Conservation (phyloP, 2,797 vertebrate species). For the Ceryle rudis region DNA sequence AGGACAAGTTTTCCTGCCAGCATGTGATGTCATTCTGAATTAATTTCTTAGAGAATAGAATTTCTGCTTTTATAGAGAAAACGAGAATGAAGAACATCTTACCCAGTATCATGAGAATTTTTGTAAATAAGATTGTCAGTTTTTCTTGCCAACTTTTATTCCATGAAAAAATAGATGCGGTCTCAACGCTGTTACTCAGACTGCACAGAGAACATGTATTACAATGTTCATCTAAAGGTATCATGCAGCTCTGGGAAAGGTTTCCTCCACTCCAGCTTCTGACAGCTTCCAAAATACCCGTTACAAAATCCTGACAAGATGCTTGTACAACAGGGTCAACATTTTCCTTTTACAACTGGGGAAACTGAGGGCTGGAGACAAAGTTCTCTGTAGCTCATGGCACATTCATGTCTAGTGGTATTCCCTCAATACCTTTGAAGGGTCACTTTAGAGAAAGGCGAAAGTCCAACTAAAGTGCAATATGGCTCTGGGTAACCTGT, state of each 20-base stretch:
- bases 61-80: constrained; percentile 17
- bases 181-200: background rate
- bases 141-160: background rate
- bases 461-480: background rate
- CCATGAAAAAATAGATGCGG: background rate
- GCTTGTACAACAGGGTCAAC: background rate
- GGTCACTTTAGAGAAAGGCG: background rate
- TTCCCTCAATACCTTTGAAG: background rate
- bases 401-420: fast-evolving
- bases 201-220: background rate
- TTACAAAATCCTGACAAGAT: background rate
- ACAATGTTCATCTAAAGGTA: background rate
- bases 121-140: background rate
- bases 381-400: fast-evolving
- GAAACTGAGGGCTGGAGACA: background rate
- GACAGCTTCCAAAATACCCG: background rate
- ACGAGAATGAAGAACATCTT: constrained; percentile 11
- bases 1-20: constrained; percentile 1
- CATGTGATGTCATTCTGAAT: background rate
- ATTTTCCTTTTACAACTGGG: background rate
- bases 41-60: background rate
- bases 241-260: background rate
- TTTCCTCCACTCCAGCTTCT: background rate
- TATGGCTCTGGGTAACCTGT: background rate
- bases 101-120: background rate